Conservation (phyloP, 2,113 vertebrate genomes). For the Pithys albifrons region DNA sequence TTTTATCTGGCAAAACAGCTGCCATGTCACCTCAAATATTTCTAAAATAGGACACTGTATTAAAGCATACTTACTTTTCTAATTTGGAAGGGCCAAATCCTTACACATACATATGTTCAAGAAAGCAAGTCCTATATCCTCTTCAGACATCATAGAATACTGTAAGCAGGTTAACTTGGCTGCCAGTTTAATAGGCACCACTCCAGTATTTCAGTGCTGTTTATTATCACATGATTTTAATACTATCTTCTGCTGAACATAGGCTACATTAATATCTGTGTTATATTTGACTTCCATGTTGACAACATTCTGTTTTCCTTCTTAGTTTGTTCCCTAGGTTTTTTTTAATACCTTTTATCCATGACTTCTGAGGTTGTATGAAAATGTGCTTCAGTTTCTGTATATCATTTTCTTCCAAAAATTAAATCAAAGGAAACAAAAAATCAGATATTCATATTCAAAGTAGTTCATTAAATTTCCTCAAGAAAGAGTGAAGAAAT, state of each 20-base stretch:
- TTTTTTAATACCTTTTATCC: neutral
- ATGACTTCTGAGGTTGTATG: neutral
- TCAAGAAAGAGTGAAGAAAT: neutral
- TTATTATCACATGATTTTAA: neutral
- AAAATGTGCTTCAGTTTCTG: neutral
- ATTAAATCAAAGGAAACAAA: neutral
- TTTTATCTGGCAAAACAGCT: slow-evolving; percentile 1
- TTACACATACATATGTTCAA: neutral
- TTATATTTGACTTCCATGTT: neutral
- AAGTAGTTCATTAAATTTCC: neutral
- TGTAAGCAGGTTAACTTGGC: neutral
- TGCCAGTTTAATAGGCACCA: neutral
- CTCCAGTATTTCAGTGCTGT: neutral
- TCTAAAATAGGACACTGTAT: neutral
- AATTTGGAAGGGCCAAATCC: neutral
- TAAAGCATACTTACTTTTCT: neutral
- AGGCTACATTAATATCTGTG: neutral
- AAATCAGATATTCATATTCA: neutral
- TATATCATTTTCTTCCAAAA: neutral
- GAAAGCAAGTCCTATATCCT: neutral
- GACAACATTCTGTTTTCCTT: neutral
- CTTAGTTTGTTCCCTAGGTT: neutral
- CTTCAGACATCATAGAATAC: neutral
- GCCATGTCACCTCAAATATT: neutral
- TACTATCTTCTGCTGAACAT: neutral